phyloP scores from a whole-genome alignment of 2,113 vertebrate species.

The Otis tarda region DNA sequence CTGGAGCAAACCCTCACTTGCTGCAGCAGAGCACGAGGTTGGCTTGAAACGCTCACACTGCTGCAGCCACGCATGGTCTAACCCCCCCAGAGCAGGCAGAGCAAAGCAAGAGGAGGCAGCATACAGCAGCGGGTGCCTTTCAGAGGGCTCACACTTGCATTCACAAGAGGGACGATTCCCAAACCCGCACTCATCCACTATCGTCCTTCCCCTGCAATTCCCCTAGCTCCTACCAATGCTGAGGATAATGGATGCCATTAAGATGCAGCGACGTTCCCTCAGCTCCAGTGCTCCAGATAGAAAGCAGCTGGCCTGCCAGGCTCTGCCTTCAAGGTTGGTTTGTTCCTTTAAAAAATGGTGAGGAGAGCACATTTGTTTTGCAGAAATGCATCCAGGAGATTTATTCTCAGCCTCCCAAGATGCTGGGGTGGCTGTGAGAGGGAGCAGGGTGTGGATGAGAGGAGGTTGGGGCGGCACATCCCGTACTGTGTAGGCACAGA shows the following conservation, averaged over 20 bases:
- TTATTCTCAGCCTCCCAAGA: background rate
- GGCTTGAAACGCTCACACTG: background rate
- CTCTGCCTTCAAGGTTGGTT: constrained; percentile 13
- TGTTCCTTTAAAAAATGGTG: background rate
- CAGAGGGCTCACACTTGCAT: background rate
- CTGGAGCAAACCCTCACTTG: background rate
- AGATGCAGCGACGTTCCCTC: background rate
- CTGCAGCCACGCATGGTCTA: fast-evolving
- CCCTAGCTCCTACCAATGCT: background rate
- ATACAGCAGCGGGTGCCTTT: background rate
- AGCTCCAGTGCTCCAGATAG: background rate
- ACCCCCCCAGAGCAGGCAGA: background rate
- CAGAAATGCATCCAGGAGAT: background rate
- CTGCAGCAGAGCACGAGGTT: background rate
- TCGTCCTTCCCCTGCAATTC: background rate
- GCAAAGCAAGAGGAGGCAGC: background rate
- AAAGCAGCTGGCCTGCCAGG: constrained; percentile 20
- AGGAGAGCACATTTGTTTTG: background rate
- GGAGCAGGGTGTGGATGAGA: fast-evolving
- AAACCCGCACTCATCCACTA: background rate
- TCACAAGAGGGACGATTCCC: background rate
- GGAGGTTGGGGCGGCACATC: background rate
- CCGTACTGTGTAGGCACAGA: background rate
- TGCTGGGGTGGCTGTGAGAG: background rate
- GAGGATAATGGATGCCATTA: constrained; percentile 15